Evolutionary conservation across 2,113 vertebrate genomes (phyloP).

Genomic region (Zingel zingel): DNA sequence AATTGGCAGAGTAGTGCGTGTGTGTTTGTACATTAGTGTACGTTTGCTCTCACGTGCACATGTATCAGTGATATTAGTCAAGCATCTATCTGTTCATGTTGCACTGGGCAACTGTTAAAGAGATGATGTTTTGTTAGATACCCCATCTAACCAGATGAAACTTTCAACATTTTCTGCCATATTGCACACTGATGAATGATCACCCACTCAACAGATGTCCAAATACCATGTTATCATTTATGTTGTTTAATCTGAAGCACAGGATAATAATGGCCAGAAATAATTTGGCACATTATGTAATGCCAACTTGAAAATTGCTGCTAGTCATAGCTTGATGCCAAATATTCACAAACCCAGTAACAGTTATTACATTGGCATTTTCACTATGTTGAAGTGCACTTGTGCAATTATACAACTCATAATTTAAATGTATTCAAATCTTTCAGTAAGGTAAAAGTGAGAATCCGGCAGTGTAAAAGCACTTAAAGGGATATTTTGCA

Average conservation of each 20-base stretch:
- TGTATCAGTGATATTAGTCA: neutral
- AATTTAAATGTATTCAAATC: neutral
- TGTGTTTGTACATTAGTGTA: neutral
- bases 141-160: conserved; percentile 17
- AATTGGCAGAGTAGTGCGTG: conserved; percentile 33
- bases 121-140: conserved; percentile 1
- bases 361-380: neutral
- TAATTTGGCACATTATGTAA: conserved; percentile 16
- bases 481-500: too few relatives aligned
- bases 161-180: conserved; percentile 14
- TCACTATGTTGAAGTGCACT: neutral
- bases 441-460: neutral
- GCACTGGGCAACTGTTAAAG: conserved; percentile 1
- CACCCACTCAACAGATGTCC: conserved; percentile 65
- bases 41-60: neutral
- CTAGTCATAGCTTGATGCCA: neutral
- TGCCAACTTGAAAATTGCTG: conserved; percentile 23
- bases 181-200: conserved; percentile 26
- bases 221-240: conserved; percentile 42
- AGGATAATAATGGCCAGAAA: conserved; percentile 27
- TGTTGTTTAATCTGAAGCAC: conserved; percentile 41
- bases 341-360: neutral
- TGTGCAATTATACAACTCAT: neutral
- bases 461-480: neutral
- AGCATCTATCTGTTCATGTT: neutral